A percentile compares a stretch with the other conserved stretches of the same genome.
These are phyloP conservation scores for Hippocampus mohnikei DNA, from an alignment of 2,113 vertebrate genomes.

Conservation along the genomic window DNA sequence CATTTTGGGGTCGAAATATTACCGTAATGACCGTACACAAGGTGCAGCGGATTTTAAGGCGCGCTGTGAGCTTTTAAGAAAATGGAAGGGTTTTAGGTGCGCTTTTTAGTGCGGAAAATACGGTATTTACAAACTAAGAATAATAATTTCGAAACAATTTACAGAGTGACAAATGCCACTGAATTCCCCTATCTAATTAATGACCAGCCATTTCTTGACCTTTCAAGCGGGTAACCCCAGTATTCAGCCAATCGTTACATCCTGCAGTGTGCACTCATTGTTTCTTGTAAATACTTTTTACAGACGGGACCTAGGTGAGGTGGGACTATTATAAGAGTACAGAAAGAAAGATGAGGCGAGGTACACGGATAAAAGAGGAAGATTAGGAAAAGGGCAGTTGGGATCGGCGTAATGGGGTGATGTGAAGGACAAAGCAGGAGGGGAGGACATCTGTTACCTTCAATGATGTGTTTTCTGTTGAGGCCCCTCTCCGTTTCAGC, in stretches of 20 bases:
- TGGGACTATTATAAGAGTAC: constrained; percentile 14
- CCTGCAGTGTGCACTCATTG: constrained; percentile 3
- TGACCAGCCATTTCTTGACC: neutral
- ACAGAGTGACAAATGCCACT: neutral
- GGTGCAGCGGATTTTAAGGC: no score
- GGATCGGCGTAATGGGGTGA: constrained; percentile 27
- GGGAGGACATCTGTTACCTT: constrained; percentile 77
- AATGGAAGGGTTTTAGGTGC: no score
- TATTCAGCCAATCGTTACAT: neutral
- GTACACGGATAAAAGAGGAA: constrained; percentile 29
- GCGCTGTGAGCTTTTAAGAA: no score
- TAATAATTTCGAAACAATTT: no score
- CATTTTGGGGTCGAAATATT: no score
- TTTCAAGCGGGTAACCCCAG: neutral
- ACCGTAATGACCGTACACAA: no score
- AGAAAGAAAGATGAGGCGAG: constrained; percentile 7
- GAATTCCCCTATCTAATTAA: neutral
- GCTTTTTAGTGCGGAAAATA: no score
- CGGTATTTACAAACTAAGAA: no score
- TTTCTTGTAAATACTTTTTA: constrained; percentile 13
- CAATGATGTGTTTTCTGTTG: constrained; percentile 95
- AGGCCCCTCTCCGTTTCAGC: constrained; percentile 94
- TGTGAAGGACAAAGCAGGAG: constrained; percentile 45
- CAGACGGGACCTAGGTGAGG: constrained; percentile 16
- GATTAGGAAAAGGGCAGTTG: constrained; percentile 17